Percentiles rank a stretch among this genome's conserved stretches.
These are phyloP conservation scores for Polypterus senegalus DNA, from an alignment of 2,113 vertebrate species.

Conservation along the genomic window DNA sequence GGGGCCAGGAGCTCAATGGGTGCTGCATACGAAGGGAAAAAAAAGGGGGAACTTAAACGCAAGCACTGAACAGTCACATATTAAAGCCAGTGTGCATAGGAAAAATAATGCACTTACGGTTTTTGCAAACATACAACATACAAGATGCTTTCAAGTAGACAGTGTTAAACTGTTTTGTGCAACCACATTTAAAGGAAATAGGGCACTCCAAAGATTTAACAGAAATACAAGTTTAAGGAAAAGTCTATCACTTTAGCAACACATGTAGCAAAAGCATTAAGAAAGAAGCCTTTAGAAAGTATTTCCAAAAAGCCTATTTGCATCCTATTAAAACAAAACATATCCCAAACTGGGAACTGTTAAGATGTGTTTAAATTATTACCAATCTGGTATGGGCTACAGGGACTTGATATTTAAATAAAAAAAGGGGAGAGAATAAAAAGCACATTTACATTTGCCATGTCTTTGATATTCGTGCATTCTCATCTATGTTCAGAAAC, in stretches of 20 bases:
- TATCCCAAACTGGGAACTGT: too few relatives aligned
- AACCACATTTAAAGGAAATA: slow-evolving; percentile 22
- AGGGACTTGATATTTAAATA: too few relatives aligned
- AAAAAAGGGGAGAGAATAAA: too few relatives aligned
- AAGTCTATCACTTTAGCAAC: background rate
- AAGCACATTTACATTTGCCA: too few relatives aligned
- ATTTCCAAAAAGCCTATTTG: slow-evolving; percentile 30
- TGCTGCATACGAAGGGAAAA: slow-evolving; percentile 73
- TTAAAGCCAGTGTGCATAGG: slow-evolving; percentile 86
- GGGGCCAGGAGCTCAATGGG: slow-evolving; percentile 1
- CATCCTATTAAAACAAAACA: slow-evolving; percentile 28
- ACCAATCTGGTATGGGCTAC: too few relatives aligned
- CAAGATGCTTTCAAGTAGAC: background rate
- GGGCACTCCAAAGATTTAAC: slow-evolving; percentile 20
- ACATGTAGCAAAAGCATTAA: background rate
- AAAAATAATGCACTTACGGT: slow-evolving; percentile 99
- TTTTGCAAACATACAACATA: slow-evolving; percentile 69
- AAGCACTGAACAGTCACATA: slow-evolving; percentile 87
- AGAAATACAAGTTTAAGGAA: slow-evolving; percentile 8
- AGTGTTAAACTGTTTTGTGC: slow-evolving; percentile 17
- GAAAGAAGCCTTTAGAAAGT: slow-evolving; percentile 4
- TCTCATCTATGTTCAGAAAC: too few relatives aligned
- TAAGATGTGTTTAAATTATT: too few relatives aligned
- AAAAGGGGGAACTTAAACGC: slow-evolving; percentile 30
- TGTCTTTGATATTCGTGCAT: too few relatives aligned